Evolutionary conservation across 1,140 invertebrate genomes (phyloP).

Genomic region (Dryas iulia): DNA sequence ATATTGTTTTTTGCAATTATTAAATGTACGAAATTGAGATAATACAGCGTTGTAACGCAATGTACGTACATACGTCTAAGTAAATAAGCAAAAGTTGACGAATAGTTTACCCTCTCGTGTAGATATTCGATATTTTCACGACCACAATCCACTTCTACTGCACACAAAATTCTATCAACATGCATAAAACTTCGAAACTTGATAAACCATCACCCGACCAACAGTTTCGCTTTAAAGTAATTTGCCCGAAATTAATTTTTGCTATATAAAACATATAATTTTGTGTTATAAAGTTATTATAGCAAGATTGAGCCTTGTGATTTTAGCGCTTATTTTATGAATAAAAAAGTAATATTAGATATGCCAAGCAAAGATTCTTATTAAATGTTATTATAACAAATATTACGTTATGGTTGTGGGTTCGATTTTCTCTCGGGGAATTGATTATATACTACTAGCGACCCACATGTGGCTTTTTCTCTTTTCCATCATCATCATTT

Average conservation of each 20-base stretch:
- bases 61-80: too few relatives aligned
- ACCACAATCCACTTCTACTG: background rate
- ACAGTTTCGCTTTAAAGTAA: background rate
- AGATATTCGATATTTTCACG: background rate
- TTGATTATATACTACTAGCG: too few relatives aligned
- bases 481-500: too few relatives aligned
- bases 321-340: background rate
- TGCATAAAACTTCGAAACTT: background rate
- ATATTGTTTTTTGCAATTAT: too few relatives aligned
- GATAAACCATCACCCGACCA: background rate
- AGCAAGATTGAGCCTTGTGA: background rate
- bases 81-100: too few relatives aligned
- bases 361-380: too few relatives aligned
- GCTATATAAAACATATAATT: background rate
- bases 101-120: background rate
- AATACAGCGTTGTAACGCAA: too few relatives aligned
- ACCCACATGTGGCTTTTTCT: too few relatives aligned
- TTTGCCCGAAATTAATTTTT: background rate
- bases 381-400: too few relatives aligned
- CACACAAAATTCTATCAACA: background rate
- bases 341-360: background rate
- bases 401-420: too few relatives aligned
- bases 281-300: background rate
- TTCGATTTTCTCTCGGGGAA: too few relatives aligned
- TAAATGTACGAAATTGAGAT: too few relatives aligned